phyloP scores from a whole-genome alignment of 53 echinoderm and acorn worm species.

The Holothuria scabra region DNA sequence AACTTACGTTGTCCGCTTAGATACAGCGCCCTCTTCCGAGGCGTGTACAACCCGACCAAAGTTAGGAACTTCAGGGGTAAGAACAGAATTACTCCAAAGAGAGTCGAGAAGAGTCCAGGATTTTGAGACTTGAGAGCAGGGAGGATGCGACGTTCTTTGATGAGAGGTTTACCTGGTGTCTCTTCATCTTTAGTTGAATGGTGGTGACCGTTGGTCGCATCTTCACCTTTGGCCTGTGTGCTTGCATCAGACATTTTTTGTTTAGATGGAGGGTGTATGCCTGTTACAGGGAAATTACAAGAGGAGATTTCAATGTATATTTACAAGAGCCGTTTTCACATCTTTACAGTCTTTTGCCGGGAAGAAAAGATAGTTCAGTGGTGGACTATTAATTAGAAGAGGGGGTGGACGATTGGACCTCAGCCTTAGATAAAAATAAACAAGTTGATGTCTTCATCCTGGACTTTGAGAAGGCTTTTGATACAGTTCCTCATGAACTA shows the following conservation, averaged over 20 bases:
- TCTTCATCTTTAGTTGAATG: neutral
- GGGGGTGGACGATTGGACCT: too few species aligned
- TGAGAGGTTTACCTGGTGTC: slow-evolving; percentile 20
- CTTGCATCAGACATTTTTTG: slow-evolving; percentile 20
- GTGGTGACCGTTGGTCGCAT: neutral
- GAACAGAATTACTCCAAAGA: slow-evolving; percentile 41
- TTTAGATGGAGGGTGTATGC: too few species aligned
- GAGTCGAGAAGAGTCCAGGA: slow-evolving; percentile 34
- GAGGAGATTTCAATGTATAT: too few species aligned
- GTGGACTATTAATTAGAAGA: too few species aligned
- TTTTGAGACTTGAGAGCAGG: slow-evolving; percentile 8
- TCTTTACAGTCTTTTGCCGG: too few species aligned
- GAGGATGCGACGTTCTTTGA: slow-evolving; percentile 31
- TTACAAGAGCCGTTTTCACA: too few species aligned
- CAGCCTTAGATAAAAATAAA: too few species aligned
- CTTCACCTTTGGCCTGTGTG: neutral
- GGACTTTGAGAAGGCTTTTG: too few species aligned
- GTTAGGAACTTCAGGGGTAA: slow-evolving; percentile 35
- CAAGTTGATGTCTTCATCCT: too few species aligned
- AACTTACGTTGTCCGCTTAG: slow-evolving; percentile 49
- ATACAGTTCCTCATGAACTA: too few species aligned
- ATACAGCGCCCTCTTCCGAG: slow-evolving; percentile 30
- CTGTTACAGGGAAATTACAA: too few species aligned
- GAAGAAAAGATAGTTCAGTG: too few species aligned
- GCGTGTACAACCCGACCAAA: slow-evolving; percentile 37